A percentile compares a stretch with the other conserved stretches of the same genome.
These are phyloP conservation scores for Diplodus sargus DNA, from an alignment of 2,797 vertebrate species.

Conservation along the genomic window DNA sequence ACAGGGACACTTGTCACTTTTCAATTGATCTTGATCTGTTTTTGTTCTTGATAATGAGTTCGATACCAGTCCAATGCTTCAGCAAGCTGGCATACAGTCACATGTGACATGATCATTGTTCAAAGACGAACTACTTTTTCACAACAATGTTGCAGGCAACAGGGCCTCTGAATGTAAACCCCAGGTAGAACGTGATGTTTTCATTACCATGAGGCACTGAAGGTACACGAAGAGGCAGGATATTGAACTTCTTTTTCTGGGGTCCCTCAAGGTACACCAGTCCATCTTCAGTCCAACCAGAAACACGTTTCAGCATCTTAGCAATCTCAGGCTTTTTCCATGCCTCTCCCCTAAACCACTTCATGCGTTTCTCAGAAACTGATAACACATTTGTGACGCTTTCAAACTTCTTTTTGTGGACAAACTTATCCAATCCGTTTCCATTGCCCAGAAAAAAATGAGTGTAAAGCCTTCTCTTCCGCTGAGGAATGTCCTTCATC, in stretches of 20 bases:
- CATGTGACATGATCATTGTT: background rate
- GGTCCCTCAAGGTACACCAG: conserved; percentile 83
- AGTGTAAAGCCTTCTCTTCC: conserved; percentile 85
- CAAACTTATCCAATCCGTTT: conserved; percentile 73
- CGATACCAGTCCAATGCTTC: rapidly evolving
- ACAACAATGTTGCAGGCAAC: conserved; percentile 84
- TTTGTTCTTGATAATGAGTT: too few species aligned
- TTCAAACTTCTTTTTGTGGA: conserved; percentile 81
- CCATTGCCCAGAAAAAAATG: conserved; percentile 87
- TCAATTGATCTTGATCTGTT: too few species aligned
- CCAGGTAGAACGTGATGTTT: conserved; percentile 89
- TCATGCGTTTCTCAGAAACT: conserved; percentile 76
- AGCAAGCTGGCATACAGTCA: background rate
- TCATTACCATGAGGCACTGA: conserved; percentile 87
- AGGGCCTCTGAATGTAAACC: conserved; percentile 87
- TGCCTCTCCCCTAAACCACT: conserved; percentile 76
- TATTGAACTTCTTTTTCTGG: conserved; percentile 73
- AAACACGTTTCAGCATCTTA: conserved; percentile 77
- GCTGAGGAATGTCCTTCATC: conserved; percentile 83
- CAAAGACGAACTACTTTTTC: conserved; percentile 36
- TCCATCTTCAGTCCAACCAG: conserved; percentile 88
- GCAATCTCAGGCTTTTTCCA: conserved; percentile 77
- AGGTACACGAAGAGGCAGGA: conserved; percentile 76
- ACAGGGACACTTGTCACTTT: too few species aligned
- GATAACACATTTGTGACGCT: conserved; percentile 60